A percentile compares a stretch with the other conserved stretches of the same genome.
Evolutionary conservation across 2,113 vertebrate genomes (phyloP).

Genomic region (Dolichallabes microphthalmus): DNA sequence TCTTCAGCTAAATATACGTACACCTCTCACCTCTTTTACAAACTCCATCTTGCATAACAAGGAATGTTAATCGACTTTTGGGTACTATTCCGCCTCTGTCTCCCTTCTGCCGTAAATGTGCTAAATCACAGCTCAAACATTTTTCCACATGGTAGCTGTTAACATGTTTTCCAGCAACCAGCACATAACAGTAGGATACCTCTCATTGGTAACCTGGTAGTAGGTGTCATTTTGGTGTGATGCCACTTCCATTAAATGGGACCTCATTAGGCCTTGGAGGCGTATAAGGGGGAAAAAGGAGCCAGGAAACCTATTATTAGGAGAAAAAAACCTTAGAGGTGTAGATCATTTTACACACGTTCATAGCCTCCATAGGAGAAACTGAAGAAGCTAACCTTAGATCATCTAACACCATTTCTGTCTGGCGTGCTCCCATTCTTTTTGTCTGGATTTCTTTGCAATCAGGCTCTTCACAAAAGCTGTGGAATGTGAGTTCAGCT

Average conservation of each 20-base stretch:
- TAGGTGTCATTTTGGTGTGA: conserved; percentile 1
- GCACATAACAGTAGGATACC: conserved; percentile 14
- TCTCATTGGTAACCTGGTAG: conserved; percentile 17
- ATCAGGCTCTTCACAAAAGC: neutral
- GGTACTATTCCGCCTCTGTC: neutral
- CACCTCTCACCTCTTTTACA: conserved; percentile 59
- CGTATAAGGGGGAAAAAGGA: conserved; percentile 7
- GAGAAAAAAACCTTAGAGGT: neutral
- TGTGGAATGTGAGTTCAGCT: conserved; percentile 18
- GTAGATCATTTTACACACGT: neutral
- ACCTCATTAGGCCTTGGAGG: conserved; percentile 32
- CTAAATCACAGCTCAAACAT: conserved; percentile 57
- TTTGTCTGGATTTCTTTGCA: neutral
- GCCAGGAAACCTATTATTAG: neutral
- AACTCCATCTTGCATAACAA: conserved; percentile 54
- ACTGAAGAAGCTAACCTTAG: neutral
- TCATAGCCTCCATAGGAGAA: neutral
- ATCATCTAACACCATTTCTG: neutral
- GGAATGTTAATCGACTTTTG: conserved; percentile 57
- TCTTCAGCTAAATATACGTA: conserved; percentile 51
- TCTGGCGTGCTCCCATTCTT: neutral
- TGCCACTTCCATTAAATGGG: conserved; percentile 17
- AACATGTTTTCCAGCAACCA: conserved; percentile 53
- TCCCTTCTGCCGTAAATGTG: conserved; percentile 43
- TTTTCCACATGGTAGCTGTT: conserved; percentile 59